Base-by-base conservation (phyloP, 37 sponge, comb jelly and placozoan genomes). In the Haliclona indistincta region DNA sequence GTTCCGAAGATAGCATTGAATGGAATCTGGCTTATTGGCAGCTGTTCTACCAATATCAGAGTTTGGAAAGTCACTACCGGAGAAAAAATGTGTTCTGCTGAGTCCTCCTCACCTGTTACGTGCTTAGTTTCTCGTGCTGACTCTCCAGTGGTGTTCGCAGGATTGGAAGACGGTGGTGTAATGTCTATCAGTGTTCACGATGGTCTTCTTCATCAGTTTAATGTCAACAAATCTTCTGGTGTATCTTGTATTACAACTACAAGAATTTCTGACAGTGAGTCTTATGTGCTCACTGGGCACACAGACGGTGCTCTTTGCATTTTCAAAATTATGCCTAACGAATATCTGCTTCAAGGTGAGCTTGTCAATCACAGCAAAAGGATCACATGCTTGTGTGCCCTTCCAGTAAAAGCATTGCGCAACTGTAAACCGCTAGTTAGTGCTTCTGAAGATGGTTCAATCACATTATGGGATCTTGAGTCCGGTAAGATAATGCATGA, bases 31-130 rank as follows among this genome's bases (percentile, higher is more conserved):
- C 26, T 64, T 4, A 33, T 64, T 32, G 54, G 65, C 19, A 33
- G 33, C 22, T 76, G 77, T 64, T 54, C 38, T 6, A 25, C 23
- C 5, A 64, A 36, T 30, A 2, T 69, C 6, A 52, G 20, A 1
- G 29, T 61, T 26, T 83, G 84, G 84, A 75, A 68, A 43, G 4
- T 43, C 15, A 75, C 20, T 4, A 83, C 77, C 10, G 63, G 70
- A 20, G 75, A 53, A 38, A 63, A 58, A 15, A 2, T 43, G 3
- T 17, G 38, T 2, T 2, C 1, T 44, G 32, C 29, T 2, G 23
- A 38, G 45, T 47, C 13, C n/a, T 0, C 15, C 2, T 29, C 36
- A 29, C 0, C 11, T 60, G 30, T 28, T 5, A 43, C 44, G 10
- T 58, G 67, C 40, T 32, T 83, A 17, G 56, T 52, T 43, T 42